phyloP scores from a whole-genome alignment of 2,797 vertebrate genomes.

The Bradypus variegatus region DNA sequence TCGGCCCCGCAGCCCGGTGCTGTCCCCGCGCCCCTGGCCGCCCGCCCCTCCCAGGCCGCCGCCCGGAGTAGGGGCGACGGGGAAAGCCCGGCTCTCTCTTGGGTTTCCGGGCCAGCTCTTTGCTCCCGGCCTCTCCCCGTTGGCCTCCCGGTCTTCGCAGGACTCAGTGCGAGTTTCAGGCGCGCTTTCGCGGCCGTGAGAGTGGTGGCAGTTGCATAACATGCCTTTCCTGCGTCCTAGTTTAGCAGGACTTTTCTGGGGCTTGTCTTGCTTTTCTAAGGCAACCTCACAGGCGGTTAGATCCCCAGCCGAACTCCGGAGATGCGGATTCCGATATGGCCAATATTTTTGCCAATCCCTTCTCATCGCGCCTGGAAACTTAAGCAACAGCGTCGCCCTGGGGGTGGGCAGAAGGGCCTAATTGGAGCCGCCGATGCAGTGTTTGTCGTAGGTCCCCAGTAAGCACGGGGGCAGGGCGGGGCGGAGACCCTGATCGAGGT shows the following conservation, averaged over 20 bases:
- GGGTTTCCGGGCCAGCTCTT: background rate
- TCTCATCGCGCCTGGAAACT: background rate
- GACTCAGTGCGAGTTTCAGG: background rate
- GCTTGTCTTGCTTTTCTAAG: background rate
- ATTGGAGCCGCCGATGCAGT: background rate
- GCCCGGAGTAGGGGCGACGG: background rate
- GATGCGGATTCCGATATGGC: no score
- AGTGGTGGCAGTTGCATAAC: constrained; percentile 10
- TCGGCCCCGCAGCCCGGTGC: background rate
- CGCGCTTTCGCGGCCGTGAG: background rate
- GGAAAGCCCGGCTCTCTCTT: background rate
- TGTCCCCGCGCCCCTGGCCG: background rate
- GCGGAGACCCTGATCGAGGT: no score
- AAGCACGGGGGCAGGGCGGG: background rate
- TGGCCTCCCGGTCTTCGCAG: background rate
- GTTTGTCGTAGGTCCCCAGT: background rate
- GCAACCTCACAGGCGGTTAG: background rate
- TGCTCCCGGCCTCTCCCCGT: no score
- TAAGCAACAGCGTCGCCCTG: background rate
- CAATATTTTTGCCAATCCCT: fast-evolving
- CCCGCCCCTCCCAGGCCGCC: background rate
- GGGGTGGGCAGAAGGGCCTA: background rate
- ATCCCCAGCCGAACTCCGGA: background rate
- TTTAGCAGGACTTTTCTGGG: background rate
- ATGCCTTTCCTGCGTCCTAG: background rate